Evolutionary conservation across 1,140 invertebrate species (phyloP).

Genomic region (Heterodera schachtii): DNA sequence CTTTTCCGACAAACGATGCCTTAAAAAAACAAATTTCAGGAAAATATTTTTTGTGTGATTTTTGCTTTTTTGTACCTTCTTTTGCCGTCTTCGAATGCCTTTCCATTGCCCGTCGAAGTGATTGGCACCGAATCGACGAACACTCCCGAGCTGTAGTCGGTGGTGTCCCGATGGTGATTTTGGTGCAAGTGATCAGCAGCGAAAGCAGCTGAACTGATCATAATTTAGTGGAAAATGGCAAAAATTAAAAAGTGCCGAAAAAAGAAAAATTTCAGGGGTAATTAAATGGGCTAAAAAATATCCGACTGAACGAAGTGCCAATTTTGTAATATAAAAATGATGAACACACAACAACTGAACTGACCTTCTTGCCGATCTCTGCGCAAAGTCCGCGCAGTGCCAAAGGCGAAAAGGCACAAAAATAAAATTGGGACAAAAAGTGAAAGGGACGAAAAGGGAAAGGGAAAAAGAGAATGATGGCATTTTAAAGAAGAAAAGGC

Average conservation of each 20-base stretch:
- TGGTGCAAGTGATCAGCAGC: constrained; percentile 20
- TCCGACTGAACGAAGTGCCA: too few species aligned
- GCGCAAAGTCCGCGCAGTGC: background rate
- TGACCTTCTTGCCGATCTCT: background rate
- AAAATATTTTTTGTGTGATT: background rate
- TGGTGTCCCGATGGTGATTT: constrained; percentile 17
- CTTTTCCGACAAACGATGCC: background rate
- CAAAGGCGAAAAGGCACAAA: background rate
- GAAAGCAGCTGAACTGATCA: background rate
- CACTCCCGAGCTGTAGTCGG: constrained; percentile 32
- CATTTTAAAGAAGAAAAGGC: background rate
- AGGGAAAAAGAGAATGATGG: too few species aligned
- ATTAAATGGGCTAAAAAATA: too few species aligned
- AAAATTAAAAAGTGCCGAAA: too few species aligned
- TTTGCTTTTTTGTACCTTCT: background rate
- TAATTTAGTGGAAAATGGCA: background rate
- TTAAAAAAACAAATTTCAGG: background rate
- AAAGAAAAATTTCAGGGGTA: too few species aligned
- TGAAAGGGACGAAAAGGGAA: background rate
- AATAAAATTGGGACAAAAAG: background rate
- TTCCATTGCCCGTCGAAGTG: background rate
- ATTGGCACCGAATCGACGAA: constrained; percentile 30
- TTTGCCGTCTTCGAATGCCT: background rate
- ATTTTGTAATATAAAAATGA: too few species aligned
- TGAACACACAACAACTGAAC: too few species aligned